Evolutionary conservation across 1,140 invertebrate species (phyloP), one percentile per base, ranked within the genome.

Genomic region (Mercenaria mercenaria): DNA sequence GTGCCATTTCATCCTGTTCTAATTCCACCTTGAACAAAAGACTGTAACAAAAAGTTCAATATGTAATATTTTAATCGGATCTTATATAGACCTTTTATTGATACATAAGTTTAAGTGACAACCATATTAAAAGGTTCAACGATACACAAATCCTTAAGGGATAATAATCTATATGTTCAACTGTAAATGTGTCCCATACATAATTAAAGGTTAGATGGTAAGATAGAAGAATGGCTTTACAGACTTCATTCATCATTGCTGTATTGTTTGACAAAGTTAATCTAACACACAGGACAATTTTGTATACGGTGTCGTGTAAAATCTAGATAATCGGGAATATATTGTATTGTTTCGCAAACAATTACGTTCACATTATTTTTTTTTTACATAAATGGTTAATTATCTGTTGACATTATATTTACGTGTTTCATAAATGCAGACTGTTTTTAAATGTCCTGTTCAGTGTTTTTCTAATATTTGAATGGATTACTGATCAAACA

Each of bases 201-300:
- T 64, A 64, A 64, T 64, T 64, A 64, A 64, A 64, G 59, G 59
- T 64, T 64, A 64, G 59, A 64, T 64, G 59, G 59, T 29, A 64
- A 26, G 59, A 64, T 64, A 64, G n/a, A 29, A n/a, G 8, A 3
- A 26, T 8, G 6, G n/a, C 26, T 64, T 64, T 64, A 29, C 11
- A 64, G 59, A 29, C 26, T 29, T 64, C 59, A 64, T 64, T 64
- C 59, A 64, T 64, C 59, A 29, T 4, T 1, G 6, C 6, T 26
- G 59, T 64, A 64, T 64, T 64, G 59, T 64, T 29, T n/a, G 59
- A n/a, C 59, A 29, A 29, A 10, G 59, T 29, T 64, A 64, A 64
- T 26, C 4, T 64, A 29, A 64, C n/a, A 64, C 23, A 26, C 23
- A 59, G 6, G 52, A 15, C 10, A 10, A 59, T 59, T 59, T 59